Evolutionary conservation across 2,888 invertebrate genomes (phyloP), one percentile per base, ranked within the genome.

Genomic region (Coremacera marginata): DNA sequence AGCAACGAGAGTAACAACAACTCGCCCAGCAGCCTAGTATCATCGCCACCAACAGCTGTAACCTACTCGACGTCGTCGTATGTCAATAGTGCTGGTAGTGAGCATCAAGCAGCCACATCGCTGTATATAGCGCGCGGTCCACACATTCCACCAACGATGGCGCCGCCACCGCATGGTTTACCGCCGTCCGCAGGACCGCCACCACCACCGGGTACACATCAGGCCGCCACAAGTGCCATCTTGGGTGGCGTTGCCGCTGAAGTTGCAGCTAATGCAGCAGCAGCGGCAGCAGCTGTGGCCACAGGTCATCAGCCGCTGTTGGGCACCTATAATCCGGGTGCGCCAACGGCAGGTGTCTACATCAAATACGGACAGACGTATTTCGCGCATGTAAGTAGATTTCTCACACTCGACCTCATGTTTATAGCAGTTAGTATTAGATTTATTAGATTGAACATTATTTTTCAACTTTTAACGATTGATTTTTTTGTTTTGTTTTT

Each of bases 281-380:
- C 89, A 84, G 80, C 83, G n/a, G 84, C 84, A 16, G 84, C 83
- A 19, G 84, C 81, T 14, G 83, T 81, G 19, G 1, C 86, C 86
- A 83, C 82, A 63, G 82, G 89, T 81, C 82, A 90, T 88, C 82
- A 90, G 88, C 27, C 91, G 88, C 81, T 89, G 88, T 81, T 92
- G 89, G 84, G 92, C 89, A 84, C 91, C 89, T 79, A 91, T 89
- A 84, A 92, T 91, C 86, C 88, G 51, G 84, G 83, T 55, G 78
- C 89, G 89, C 11, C 87, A 88, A 60, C 90, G 88, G 78, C 90
- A 84, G 86, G 89, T 86, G 88, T 90, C 78, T 90, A 89, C 82
- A 84, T 90, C 65, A 90, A 90, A 85, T 89, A 89, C 80, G 89
- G 89, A 76, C 89, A 88, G 81, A 87, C 89, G 77, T 89, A 89